Evolutionary conservation across 2,797 vertebrate species (phyloP), one percentile per base, ranked within the genome.

Genomic region (Jordanella pulchra): DNA sequence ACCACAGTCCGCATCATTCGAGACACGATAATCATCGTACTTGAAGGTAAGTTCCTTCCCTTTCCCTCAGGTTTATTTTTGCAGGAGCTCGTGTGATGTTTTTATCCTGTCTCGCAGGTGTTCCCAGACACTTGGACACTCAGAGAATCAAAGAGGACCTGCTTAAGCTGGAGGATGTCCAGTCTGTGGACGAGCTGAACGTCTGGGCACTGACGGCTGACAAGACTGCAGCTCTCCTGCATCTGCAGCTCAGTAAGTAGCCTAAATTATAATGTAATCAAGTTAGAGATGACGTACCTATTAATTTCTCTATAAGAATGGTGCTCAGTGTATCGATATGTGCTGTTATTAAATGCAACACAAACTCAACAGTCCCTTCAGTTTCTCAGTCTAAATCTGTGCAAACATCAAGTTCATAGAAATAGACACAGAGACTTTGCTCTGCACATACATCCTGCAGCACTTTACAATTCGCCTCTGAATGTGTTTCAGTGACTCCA

Each of bases 171-270:
- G 97, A 98, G 69, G 95, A 97, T 13, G 96, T 99, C 75, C 95
- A 97, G 80, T 96, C 96, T 6, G 96, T 99, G 65, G 96, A 97
- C 82, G 96, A 98, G 85, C 93, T 99, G 90, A 99, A 99, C 25
- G 82, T 99, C 73, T 99, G 98, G 98, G 97, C 97, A 17, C 92
- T 99, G 79, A 99, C 98, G 0, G 91, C 93, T 1, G 97, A 98
- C 82, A 97, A 97, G 91, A 96, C 96, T 17, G 93, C 95, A 76
- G 97, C 97, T 51, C 89, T 97, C 12, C 96, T 96, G 47, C 96
- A 97, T 83, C 94, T 99, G 76, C 96, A 96, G 92, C 95, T 99
- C 79, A 89, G 98, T 99, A 92, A 95, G 95, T 88, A 47, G 4
- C 50, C 28, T 3, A 1, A 44, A 0, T 50, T 18, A 64, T 25